Conservation (phyloP, 2,113 vertebrate genomes). For the Aptenodytes patagonicus region DNA sequence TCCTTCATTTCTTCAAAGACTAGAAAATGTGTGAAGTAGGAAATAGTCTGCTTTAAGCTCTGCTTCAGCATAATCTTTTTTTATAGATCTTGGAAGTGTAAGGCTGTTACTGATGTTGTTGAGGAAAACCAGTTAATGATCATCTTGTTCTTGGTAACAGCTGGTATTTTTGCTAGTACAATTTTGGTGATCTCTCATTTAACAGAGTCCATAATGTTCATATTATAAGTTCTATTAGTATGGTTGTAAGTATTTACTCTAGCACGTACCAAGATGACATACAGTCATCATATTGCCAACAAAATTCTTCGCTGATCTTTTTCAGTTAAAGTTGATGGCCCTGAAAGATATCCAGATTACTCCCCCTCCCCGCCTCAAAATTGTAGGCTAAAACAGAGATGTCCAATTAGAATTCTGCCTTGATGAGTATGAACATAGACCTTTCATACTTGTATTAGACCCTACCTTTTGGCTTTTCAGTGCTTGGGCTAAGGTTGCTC, state of each 20-base stretch:
- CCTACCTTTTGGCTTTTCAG: background rate
- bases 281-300: background rate
- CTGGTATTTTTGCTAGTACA: background rate
- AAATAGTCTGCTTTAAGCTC: background rate
- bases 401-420: background rate
- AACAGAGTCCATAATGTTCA: background rate
- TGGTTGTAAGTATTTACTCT: background rate
- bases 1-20: background rate
- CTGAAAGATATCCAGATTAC: background rate
- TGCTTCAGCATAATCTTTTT: background rate
- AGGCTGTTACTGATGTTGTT: background rate
- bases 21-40: background rate
- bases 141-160: background rate
- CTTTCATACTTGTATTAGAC: background rate
- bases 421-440: background rate
- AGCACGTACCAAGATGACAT: background rate
- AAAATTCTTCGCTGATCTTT: background rate
- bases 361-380: no score
- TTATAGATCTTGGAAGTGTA: background rate
- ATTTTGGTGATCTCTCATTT: background rate
- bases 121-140: background rate
- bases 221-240: background rate
- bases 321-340: background rate
- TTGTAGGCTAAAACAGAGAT: background rate
- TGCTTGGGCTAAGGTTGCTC: background rate